These are phyloP conservation scores for Procapra przewalskii DNA, from an alignment of 2,113 vertebrate species.

Conservation along the genomic window DNA sequence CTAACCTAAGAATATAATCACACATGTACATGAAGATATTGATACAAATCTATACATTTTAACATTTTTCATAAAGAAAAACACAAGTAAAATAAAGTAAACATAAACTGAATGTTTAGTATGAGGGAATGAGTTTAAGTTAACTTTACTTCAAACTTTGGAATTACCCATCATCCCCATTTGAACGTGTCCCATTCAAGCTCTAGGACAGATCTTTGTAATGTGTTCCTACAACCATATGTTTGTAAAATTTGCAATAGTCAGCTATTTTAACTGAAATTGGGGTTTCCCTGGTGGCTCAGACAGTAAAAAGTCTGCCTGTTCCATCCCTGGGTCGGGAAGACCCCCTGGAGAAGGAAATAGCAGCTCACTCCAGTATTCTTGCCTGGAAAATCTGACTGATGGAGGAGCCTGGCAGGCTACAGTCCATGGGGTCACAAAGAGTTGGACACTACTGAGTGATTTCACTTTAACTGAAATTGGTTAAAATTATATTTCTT, in stretches of 20 bases:
- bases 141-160: neutral
- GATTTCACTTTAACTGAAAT: neutral
- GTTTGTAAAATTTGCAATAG: neutral
- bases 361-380: neutral
- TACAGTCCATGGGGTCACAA: neutral
- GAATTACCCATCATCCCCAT: rapidly evolving
- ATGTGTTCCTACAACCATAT: neutral
- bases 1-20: neutral
- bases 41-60: neutral
- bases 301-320: neutral
- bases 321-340: neutral
- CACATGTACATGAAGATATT: neutral
- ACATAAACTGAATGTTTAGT: neutral
- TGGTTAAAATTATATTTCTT: neutral
- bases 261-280: neutral
- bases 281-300: neutral
- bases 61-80: neutral
- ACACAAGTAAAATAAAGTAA: neutral
- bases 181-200: neutral
- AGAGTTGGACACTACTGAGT: neutral
- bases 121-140: neutral
- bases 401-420: neutral
- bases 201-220: neutral
- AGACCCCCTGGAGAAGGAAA: neutral
- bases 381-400: neutral